phyloP scores from a whole-genome alignment of 2,888 invertebrate species.

The Folsomia candida region DNA sequence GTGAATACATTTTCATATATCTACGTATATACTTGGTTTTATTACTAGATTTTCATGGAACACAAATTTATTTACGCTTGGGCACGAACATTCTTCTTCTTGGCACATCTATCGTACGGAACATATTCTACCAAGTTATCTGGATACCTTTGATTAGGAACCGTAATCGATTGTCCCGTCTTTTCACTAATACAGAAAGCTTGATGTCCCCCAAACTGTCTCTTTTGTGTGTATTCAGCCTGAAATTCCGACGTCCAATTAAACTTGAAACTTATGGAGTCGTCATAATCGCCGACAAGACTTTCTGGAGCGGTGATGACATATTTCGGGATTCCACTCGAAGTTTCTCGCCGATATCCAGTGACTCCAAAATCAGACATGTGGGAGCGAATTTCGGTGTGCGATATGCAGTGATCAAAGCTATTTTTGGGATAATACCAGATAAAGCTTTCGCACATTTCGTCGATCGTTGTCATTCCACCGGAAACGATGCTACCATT shows the following conservation, averaged over 20 bases:
- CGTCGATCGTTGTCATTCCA: slow-evolving; percentile 3
- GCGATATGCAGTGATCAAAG: not conserved
- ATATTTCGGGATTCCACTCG: not conserved
- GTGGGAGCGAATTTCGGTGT: not conserved
- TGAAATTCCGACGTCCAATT: slow-evolving; percentile 3
- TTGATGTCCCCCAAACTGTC: not conserved
- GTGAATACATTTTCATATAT: no score
- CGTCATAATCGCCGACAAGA: not conserved
- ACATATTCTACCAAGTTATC: not conserved
- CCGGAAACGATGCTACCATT: not conserved
- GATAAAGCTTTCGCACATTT: slow-evolving; percentile 12
- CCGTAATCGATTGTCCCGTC: not conserved
- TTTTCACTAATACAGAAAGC: not conserved
- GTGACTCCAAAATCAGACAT: not conserved
- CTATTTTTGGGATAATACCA: slow-evolving; percentile 8
- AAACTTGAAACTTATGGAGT: not conserved
- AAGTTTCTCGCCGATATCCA: not conserved
- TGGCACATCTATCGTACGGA: not conserved
- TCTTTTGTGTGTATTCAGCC: not conserved
- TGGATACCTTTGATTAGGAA: not conserved
- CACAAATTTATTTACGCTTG: no score
- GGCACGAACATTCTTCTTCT: no score
- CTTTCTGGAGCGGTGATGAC: not conserved
- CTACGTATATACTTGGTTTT: no score
- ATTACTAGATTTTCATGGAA: no score